A percentile compares a stretch with the other conserved stretches of the same genome.
Conservation (phyloP, 2,888 invertebrate genomes). For the Coenonympha arcania region DNA sequence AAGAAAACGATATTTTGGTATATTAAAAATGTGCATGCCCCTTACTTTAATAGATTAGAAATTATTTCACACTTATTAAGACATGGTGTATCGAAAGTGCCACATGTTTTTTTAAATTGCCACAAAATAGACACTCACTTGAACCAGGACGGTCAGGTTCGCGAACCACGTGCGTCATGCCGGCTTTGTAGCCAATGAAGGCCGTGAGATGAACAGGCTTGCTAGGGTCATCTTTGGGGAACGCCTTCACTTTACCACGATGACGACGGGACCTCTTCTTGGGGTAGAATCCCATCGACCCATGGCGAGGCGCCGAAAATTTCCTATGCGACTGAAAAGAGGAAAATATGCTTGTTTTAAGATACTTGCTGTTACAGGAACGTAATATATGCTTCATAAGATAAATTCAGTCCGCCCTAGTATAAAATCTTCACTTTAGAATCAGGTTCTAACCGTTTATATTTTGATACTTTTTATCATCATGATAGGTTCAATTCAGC, state of each 20-base stretch:
- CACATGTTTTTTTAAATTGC: too few relatives aligned
- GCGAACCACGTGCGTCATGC: slow-evolving; percentile 99
- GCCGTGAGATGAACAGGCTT: slow-evolving; percentile 99
- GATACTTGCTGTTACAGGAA: not conserved
- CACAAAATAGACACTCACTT: slow-evolving; percentile 83
- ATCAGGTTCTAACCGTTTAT: slow-evolving; percentile 81
- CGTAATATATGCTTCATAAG: not conserved
- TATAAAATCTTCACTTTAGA: slow-evolving; percentile 76
- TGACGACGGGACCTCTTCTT: slow-evolving; percentile 97
- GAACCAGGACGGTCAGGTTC: slow-evolving; percentile 99
- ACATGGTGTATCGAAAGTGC: too few relatives aligned
- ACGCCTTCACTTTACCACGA: slow-evolving; percentile 99
- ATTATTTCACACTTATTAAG: too few relatives aligned
- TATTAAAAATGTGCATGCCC: too few relatives aligned
- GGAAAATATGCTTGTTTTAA: not conserved
- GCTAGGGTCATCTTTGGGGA: slow-evolving; percentile 96
- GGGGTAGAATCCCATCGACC: slow-evolving; percentile 99
- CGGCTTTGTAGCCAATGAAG: slow-evolving; percentile 98
- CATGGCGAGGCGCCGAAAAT: slow-evolving; percentile 99
- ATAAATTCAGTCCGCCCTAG: slow-evolving; percentile 83
- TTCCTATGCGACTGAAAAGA: slow-evolving; percentile 97
- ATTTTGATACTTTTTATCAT: slow-evolving; percentile 76
- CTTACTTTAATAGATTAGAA: too few relatives aligned
- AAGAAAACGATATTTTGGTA: too few relatives aligned
- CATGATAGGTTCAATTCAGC: slow-evolving; percentile 47